Evolutionary conservation across 2,113 vertebrate genomes (phyloP), one percentile per base, ranked within the genome.

Genomic region (Onychostruthus taczanowskii): DNA sequence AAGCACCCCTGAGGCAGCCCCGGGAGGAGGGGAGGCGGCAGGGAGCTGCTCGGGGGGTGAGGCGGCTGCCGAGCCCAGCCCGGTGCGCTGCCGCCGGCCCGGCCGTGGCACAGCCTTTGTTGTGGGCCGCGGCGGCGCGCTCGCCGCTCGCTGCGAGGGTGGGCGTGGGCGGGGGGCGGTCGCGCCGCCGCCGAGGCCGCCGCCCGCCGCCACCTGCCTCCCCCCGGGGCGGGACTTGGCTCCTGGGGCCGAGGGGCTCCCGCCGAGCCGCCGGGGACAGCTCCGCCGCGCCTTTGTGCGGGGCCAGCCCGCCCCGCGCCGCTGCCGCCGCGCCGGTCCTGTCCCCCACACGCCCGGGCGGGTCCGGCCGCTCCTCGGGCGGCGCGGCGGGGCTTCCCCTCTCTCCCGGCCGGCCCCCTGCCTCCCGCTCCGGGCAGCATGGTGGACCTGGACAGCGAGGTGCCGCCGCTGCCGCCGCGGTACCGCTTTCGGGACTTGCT

Each of bases 401-500:
- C 23, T 58, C 7, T 44, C 13, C 46, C 4, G 33, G 20, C 77
- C 47, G 23, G 37, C 6, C 37, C 46, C 56, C 26, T 4, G 33
- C 41, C 39, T 31, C 58, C 30, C 58, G 23, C 33, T 52, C 37
- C 74, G 72, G 94, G 74, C 87, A 98, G 97, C 91, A 99, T 99
- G 99, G 98, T 98, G 88, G 98, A 98, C 94, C 80, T 97, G 95
- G 98, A 99, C 97, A 99, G 98, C 43, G 99, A 99, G 91, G 99
- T 99, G 61, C 99, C 98, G 19, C 98, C 99, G 56, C 98, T 99
- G 46, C 99, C 99, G 16, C 98, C 98, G 67, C 98, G 98, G 93
- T 99, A 99, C 96, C 97, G 99, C 76, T 99, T 99, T 97, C 98
- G 98, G 90, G 99, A 99, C 96, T 92, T 99, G 97, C 98, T 99